Base-by-base conservation (phyloP, 2,888 invertebrate genomes). In the Leptinotarsa juncta region DNA sequence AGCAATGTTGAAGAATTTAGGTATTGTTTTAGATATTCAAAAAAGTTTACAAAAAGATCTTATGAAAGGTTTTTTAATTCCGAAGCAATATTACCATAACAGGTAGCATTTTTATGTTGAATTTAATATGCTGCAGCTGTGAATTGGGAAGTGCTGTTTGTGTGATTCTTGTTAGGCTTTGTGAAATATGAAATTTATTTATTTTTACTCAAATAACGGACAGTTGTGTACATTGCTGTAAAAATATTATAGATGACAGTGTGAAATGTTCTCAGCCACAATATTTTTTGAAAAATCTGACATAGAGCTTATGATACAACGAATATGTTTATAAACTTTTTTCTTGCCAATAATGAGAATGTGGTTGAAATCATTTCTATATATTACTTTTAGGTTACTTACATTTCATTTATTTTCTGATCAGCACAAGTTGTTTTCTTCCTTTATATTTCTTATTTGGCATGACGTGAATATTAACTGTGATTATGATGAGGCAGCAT, bases 301-400 rank as follows among this genome's bases (percentile, higher is more conserved):
- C 67, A 53, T 69, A 67, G 77, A 79, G 78, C 78, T 79, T 77
- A 75, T 55, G 68, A 76, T 77, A 78, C 78, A 80, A 78, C 78
- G 78, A 80, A 79, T 62, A 65, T 73, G 68, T 72, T 77, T 78
- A 18, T 65, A 77, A 74, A 42, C 55, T 69, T 71, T 70, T 69
- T 65, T 75, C 78, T 78, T 78, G 78, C 79, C 79, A 73, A 74
- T 78, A 65, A 68, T 66, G 23, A 70, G 67, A 67, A 67, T 77
- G 77, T 77, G 77, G 73, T 75, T 79, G 70, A 76, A 72, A 76
- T 69, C 74, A 72, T 75, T 62, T 42, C 7, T 42, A 26, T 26
- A 7, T 23, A 26, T 62, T 62, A 16, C 16, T 14, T 0, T 51
- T 51, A 51, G n/a, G 12, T 23, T 14, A 26, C 3, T 32, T 32